A percentile compares a stretch with the other conserved stretches of the same genome.
Evolutionary conservation across 2,113 vertebrate genomes (phyloP).

Genomic region (Lonchura striata): DNA sequence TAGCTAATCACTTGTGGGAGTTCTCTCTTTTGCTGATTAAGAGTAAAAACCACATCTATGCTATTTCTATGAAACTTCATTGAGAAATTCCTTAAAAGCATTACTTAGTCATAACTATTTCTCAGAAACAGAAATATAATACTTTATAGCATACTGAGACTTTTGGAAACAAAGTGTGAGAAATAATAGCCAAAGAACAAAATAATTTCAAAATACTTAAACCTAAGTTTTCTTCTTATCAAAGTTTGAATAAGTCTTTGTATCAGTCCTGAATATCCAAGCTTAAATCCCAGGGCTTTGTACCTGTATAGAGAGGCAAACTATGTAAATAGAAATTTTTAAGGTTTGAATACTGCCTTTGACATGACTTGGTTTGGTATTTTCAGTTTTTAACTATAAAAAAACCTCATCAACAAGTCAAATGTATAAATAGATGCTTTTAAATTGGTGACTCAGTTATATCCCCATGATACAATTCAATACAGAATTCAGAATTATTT

Average conservation of each 20-base stretch:
- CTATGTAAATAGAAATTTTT: neutral
- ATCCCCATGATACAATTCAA: neutral
- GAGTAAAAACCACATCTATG: neutral
- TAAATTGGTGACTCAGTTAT: accelerated
- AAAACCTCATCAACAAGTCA: neutral
- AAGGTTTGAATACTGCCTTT: neutral
- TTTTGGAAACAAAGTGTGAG: neutral
- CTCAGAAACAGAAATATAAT: neutral
- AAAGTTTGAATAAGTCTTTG: neutral
- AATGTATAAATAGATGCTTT: neutral
- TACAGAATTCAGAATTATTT: neutral
- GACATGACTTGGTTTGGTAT: neutral
- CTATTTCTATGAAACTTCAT: neutral
- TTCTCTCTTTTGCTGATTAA: neutral
- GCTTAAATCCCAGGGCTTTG: neutral
- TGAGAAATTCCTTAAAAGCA: neutral
- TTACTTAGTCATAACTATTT: neutral
- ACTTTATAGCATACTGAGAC: neutral
- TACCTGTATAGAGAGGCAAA: neutral
- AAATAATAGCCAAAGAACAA: neutral
- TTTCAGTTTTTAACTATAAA: neutral
- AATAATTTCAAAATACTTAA: neutral
- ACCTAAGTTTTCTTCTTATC: neutral
- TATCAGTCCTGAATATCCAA: neutral
- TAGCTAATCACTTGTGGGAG: neutral